A percentile compares a stretch with the other conserved stretches of the same genome.
These are phyloP conservation scores for Chelonia mydas DNA, from an alignment of 2,797 vertebrate species.

Conservation along the genomic window DNA sequence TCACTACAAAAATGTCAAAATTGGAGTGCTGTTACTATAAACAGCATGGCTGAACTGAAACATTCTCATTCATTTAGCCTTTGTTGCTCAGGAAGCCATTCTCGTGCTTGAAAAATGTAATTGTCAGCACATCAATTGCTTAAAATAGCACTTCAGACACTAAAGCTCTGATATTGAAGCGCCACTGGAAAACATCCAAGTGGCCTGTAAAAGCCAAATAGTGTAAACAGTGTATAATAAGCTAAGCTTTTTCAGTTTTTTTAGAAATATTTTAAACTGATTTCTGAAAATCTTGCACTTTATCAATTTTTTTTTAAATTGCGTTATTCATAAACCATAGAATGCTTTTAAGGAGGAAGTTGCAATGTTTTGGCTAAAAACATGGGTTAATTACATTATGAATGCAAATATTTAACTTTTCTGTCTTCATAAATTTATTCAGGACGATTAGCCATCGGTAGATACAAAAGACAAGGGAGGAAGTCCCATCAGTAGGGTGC, in stretches of 20 bases:
- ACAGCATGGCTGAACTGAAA: neutral
- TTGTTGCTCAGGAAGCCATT: conserved; percentile 65
- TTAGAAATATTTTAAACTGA: neutral
- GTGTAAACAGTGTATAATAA: neutral
- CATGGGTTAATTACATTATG: neutral
- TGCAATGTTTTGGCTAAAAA: neutral
- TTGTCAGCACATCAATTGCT: conserved; percentile 61
- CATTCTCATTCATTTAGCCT: neutral
- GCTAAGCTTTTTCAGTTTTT: neutral
- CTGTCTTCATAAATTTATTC: neutral
- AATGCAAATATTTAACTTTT: neutral
- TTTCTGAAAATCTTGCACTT: neutral
- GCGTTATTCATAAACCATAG: neutral
- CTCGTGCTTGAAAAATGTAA: conserved; percentile 62
- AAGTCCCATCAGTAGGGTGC: neutral
- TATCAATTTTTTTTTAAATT: neutral
- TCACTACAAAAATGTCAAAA: neutral
- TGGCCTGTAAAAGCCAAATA: neutral
- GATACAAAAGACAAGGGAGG: neutral
- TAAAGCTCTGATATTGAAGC: conserved; percentile 41
- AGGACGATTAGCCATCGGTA: neutral
- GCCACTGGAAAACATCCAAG: neutral
- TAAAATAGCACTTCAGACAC: conserved; percentile 67
- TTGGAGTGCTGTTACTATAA: neutral
- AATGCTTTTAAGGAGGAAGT: neutral